phyloP scores from a whole-genome alignment of 2,888 invertebrate species.

The Scaeva pyrastri region DNA sequence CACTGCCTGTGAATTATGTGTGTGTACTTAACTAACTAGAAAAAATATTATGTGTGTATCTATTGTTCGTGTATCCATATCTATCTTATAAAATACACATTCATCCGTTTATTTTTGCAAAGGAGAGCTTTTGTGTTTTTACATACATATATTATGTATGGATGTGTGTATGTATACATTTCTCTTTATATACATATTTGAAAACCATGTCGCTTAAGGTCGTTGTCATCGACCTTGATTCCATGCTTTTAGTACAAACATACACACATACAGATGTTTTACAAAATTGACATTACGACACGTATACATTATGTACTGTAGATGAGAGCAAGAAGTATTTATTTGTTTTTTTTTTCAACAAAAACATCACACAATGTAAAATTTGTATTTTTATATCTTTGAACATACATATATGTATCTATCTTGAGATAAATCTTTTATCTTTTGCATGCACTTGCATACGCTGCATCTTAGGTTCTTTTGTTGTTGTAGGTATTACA shows the following conservation, averaged over 20 bases:
- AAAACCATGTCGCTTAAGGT: constrained; percentile 73
- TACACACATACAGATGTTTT: constrained; percentile 13
- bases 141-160: background rate
- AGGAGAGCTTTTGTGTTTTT: constrained; percentile 37
- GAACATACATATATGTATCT: background rate
- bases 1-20: constrained; percentile 50
- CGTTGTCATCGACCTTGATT: constrained; percentile 76
- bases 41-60: constrained; percentile 50
- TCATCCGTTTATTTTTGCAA: constrained; percentile 13
- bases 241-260: constrained; percentile 53
- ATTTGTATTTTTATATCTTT: constrained; percentile 25
- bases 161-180: constrained; percentile 17
- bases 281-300: constrained; percentile 22
- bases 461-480: constrained; percentile 46
- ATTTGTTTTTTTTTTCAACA: constrained; percentile 37
- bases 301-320: background rate
- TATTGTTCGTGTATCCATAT: constrained; percentile 39
- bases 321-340: constrained; percentile 11
- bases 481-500: constrained; percentile 9
- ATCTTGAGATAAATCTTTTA: constrained; percentile 29
- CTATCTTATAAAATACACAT: constrained; percentile 49
- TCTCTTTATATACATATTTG: constrained; percentile 42
- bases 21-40: constrained; percentile 41
- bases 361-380: constrained; percentile 52
- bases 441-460: background rate